Base-by-base conservation (phyloP, 2,113 vertebrate species). In the Gambusia holbrooki region DNA sequence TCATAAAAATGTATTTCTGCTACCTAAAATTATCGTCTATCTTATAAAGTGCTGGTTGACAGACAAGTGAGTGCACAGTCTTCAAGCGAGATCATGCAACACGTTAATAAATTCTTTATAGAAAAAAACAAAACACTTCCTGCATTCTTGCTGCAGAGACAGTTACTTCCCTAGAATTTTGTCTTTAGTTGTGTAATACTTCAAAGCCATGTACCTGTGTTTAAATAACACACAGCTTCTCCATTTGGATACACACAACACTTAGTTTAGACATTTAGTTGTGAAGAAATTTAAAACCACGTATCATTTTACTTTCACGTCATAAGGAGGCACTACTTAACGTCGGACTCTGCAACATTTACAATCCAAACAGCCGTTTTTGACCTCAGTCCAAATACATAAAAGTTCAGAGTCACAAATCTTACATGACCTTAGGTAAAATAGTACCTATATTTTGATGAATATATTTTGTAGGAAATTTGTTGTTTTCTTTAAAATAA, bases 1-100 rank as follows among this genome's bases (percentile, higher is more conserved):
- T 68, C 76, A 81, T 68, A 63, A 29, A 66, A 32, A 77, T 69
- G 27, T 67, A 25, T 74, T 76, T 75, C 62, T 82, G 83, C 80
- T 60, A 71, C 67, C 66, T 25, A n/a, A 25, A 72, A 76, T 73
- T 77, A 74, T 71, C 79, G 63, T 81, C 32, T 68, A 65, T 54
- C 42, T 30, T 54, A 58, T 73, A 71, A 77, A 70, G 81, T 62
- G 45, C 72, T 51, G 33, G 66, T 45, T 3, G 63, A 88, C 65
- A 67, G 73, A 83, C 71, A 74, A 76, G 63, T 27, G 5, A 58
- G 69, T 61, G n/a, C 72, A 66, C n/a, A 15, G 35, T 7, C 33
- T 69, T 62, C 60, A 76, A 29, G 37, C 51, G 78, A 85, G 81
- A 77, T 82, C 81, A 88, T 45, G 69, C 82, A 72, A 40, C 54